phyloP scores from a whole-genome alignment of 1,140 invertebrate genomes.

The Delia radicum region DNA sequence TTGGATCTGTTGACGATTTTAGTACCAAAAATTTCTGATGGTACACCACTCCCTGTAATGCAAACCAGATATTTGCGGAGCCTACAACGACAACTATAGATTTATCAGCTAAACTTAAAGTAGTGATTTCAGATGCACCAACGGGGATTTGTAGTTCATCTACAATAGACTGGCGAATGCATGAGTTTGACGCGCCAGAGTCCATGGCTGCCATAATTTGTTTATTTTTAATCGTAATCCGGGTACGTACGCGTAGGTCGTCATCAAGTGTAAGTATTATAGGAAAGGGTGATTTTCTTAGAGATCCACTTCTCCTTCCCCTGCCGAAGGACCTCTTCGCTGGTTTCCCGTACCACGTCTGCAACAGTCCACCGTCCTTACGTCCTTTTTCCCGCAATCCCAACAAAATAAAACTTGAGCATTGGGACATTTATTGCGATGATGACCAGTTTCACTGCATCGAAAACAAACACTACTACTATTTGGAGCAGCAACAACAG shows the following conservation, averaged over 20 bases:
- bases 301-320: background rate
- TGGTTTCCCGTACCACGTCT: background rate
- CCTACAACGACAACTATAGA: background rate
- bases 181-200: background rate
- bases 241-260: background rate
- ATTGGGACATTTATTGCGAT: background rate
- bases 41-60: background rate
- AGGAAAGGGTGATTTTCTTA: background rate
- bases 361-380: background rate
- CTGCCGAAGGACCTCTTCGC: background rate
- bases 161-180: background rate
- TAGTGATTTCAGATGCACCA: background rate
- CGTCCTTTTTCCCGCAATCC: background rate
- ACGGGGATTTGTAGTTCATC: background rate
- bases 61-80: background rate
- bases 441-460: background rate
- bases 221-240: background rate
- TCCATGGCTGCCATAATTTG: background rate
- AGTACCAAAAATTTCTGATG: background rate
- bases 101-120: background rate
- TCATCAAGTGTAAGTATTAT: background rate
- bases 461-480: background rate
- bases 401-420: constrained; percentile 1
- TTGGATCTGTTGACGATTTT: background rate
- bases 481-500: background rate